Evolutionary conservation across 2,113 vertebrate genomes (phyloP), one percentile per base, ranked within the genome.

Genomic region (Brienomyrus brachyistius): DNA sequence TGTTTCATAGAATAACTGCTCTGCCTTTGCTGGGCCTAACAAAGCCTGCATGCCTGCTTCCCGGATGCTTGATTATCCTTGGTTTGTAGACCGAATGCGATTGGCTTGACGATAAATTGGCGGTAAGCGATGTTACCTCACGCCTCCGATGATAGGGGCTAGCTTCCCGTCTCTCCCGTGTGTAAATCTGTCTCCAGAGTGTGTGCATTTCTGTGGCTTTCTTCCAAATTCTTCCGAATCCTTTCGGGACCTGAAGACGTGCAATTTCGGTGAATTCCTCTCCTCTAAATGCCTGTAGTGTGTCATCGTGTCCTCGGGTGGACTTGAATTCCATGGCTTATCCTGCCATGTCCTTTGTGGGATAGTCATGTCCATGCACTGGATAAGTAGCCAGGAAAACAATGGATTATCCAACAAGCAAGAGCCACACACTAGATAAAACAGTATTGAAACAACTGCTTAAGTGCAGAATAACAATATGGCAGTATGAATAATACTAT

Each of bases 1-100:
- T 83, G 77, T 85, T 90, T 62, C 66, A 51, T 50, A 21, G 40
- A 89, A 89, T 66, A 88, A 88, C 66, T 88, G 77, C 47, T 31
- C 43, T 80, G 47, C n/a, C 77, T 59, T 47, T 54, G 80, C 86
- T 74, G 31, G 62, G 51, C 40, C 21, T 31, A 83, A 89, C 27
- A 89, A 59, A 83, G 90, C 66, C 74, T 90, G 9, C 48, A 84
- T 85, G 23, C 6, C 17, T 3, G 21, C 2, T 51, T 23, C 13
- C 83, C 51, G 48, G 23, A 27, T 48, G 10, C 23, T 27, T 86
- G 8, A 50, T 86, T 51, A 51, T 27, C 47, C 27, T 85, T n/a
- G 10, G 21, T n/a, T 13, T 50, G 83, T 85, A n/a, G 45, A 51
- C 10, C 11, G 47, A 48, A 87, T 80, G 74, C 3, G 17, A 43